Evolutionary conservation across 2,113 vertebrate genomes (phyloP).

Genomic region (Piaya cayana): DNA sequence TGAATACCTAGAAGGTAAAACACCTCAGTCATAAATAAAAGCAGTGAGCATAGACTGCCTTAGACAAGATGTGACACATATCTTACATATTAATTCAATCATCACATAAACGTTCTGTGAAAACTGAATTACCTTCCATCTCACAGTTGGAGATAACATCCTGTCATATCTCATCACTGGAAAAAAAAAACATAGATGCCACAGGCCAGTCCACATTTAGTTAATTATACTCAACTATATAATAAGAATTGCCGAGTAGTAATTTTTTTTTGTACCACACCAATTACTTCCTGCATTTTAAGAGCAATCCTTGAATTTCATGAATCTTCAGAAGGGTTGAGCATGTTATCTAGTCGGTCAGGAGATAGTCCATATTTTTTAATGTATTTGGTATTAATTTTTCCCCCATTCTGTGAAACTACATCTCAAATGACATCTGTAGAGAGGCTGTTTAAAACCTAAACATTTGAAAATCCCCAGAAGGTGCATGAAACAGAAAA

Average conservation of each 20-base stretch:
- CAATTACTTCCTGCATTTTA: conserved; percentile 22
- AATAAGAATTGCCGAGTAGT: conserved; percentile 57
- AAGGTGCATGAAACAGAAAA: background rate
- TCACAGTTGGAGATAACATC: conserved; percentile 68
- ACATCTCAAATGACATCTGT: background rate
- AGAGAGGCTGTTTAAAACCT: background rate
- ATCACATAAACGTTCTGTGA: conserved; percentile 63
- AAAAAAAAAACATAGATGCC: conserved; percentile 63
- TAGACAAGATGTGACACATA: conserved; percentile 31
- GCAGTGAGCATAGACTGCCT: background rate
- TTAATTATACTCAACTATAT: conserved; percentile 50
- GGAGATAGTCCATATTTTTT: background rate
- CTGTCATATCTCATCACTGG: conserved; percentile 60
- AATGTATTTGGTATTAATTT: background rate
- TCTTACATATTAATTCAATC: conserved; percentile 64
- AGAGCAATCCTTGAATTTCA: background rate
- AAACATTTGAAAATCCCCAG: background rate
- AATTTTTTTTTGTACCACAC: conserved; percentile 9
- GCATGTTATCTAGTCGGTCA: background rate
- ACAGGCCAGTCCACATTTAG: conserved; percentile 29
- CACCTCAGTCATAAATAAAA: conserved; percentile 29
- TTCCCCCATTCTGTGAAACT: background rate
- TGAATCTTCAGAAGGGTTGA: background rate
- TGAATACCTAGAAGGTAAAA: background rate
- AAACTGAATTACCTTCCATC: conserved; percentile 69